Evolutionary conservation across 2,113 vertebrate genomes (phyloP).

Genomic region (Eulemur macaco): DNA sequence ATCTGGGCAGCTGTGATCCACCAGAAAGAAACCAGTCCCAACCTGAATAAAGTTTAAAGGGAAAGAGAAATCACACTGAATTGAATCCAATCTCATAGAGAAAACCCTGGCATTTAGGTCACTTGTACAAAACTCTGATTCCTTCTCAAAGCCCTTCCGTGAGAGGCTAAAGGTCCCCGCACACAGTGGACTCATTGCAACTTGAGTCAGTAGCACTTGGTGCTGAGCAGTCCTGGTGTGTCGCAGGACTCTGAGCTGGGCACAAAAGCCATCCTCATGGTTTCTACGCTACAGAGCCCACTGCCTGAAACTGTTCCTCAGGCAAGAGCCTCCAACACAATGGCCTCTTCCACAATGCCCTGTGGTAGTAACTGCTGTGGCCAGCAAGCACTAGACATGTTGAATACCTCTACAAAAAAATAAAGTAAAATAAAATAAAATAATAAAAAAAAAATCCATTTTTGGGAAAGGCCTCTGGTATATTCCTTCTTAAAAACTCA

Average conservation of each 20-base stretch:
- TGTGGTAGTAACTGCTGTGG: fast-evolving
- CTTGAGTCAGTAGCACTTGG: neutral
- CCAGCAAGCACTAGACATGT: neutral
- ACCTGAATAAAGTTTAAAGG: slow-evolving; percentile 77
- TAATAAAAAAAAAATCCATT: neutral
- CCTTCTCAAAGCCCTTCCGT: neutral
- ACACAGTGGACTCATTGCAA: neutral
- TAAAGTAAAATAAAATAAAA: too few species aligned
- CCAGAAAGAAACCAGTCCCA: slow-evolving; percentile 76
- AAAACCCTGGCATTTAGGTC: slow-evolving; percentile 9
- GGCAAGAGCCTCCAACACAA: neutral
- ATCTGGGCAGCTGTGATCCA: slow-evolving; percentile 78
- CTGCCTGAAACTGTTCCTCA: neutral
- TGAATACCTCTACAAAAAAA: neutral
- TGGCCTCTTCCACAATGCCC: neutral
- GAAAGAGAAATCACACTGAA: slow-evolving; percentile 64
- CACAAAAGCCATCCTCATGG: neutral
- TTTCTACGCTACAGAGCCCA: neutral
- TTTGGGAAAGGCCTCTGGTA: neutral
- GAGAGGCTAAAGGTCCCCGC: neutral
- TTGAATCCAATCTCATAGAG: neutral
- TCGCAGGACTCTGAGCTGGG: neutral
- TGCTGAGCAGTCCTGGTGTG: neutral
- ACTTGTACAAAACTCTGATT: neutral
- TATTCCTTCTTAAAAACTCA: neutral